These are phyloP conservation scores for Diphyllodes magnificus DNA, from an alignment of 2,113 vertebrate species.

Conservation along the genomic window DNA sequence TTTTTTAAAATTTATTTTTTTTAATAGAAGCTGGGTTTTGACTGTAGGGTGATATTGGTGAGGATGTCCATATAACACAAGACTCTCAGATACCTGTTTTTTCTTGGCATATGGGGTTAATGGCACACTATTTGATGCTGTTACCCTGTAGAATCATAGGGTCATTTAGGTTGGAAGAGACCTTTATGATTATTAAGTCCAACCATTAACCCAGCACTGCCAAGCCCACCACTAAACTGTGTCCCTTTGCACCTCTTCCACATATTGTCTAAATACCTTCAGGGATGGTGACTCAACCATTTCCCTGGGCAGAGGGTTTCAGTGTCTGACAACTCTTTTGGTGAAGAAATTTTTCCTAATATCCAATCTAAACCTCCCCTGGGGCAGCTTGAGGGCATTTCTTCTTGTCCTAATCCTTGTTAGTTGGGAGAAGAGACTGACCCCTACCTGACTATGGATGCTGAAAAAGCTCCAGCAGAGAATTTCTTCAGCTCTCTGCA, in stretches of 20 bases:
- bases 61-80: not conserved
- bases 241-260: rapidly evolving
- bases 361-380: not conserved
- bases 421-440: not conserved
- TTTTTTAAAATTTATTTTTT: no score
- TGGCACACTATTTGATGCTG: not conserved
- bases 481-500: no score
- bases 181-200: not conserved
- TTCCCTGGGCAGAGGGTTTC: not conserved
- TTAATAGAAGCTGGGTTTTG: not conserved
- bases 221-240: not conserved
- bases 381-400: not conserved
- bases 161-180: not conserved
- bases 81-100: not conserved
- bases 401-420: not conserved
- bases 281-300: not conserved
- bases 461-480: no score
- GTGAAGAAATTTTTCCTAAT: not conserved
- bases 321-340: not conserved
- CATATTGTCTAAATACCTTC: not conserved
- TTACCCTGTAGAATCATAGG: not conserved
- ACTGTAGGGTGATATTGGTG: not conserved
- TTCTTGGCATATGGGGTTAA: not conserved
- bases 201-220: not conserved
- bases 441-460: not conserved